These are phyloP conservation scores for Drosophila aldrichi DNA, from an alignment of 2,888 invertebrate species.

Conservation along the genomic window DNA sequence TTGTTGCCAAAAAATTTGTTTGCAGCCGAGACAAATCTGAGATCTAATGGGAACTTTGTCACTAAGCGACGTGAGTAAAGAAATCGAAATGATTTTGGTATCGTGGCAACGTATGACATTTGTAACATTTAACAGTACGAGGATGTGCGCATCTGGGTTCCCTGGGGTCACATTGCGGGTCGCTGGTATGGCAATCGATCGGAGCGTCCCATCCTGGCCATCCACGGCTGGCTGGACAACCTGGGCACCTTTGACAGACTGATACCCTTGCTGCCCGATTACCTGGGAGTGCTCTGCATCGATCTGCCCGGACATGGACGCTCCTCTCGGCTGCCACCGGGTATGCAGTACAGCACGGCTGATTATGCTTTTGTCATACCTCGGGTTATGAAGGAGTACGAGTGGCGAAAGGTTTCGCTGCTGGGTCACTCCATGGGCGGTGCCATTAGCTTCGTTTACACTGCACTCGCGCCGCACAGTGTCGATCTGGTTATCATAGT, in stretches of 20 bases:
- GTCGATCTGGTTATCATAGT: conserved; percentile 75
- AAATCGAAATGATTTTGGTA: conserved; percentile 1
- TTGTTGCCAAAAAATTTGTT: background rate
- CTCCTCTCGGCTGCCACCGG: conserved; percentile 88
- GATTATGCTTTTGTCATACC: conserved; percentile 85
- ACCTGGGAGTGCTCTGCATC: conserved; percentile 87
- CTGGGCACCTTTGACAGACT: conserved; percentile 90
- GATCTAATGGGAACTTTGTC: conserved; percentile 47
- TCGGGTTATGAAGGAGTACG: conserved; percentile 87
- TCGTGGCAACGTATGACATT: conserved; percentile 11
- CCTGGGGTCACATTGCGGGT: conserved; percentile 89
- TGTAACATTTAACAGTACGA: conserved; percentile 82
- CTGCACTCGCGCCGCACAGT: conserved; percentile 86
- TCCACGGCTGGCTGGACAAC: conserved; percentile 93
- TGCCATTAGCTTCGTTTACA: conserved; percentile 87
- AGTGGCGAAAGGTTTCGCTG: conserved; percentile 89
- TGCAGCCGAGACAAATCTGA: background rate
- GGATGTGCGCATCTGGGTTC: conserved; percentile 88
- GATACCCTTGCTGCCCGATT: conserved; percentile 87
- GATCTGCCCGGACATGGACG: conserved; percentile 90
- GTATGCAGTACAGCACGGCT: conserved; percentile 83
- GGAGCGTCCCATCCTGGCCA: conserved; percentile 88
- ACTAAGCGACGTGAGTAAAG: conserved; percentile 47
- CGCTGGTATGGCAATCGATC: conserved; percentile 89
- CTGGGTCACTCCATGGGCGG: conserved; percentile 89